phyloP scores from a whole-genome alignment of 2,113 vertebrate genomes.

The Stegostoma tigrinum region DNA sequence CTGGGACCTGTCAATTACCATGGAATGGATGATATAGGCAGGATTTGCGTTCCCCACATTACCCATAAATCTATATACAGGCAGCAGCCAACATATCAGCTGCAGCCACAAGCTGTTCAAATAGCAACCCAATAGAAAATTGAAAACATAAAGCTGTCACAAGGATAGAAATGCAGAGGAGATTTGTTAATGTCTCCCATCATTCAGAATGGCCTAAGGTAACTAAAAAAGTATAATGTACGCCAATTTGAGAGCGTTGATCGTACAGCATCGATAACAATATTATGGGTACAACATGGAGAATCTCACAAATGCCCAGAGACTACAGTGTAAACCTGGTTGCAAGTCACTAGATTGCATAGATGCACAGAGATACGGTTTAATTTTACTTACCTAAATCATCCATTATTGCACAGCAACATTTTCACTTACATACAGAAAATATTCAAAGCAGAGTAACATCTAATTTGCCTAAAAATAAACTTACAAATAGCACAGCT shows the following conservation, averaged over 20 bases:
- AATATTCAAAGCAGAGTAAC: background rate
- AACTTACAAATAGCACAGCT: background rate
- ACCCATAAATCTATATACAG: slow-evolving; percentile 19
- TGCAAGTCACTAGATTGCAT: background rate
- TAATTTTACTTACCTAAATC: background rate
- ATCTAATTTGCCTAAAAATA: background rate
- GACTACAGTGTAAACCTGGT: background rate
- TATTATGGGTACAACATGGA: slow-evolving; percentile 66
- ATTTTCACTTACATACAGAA: background rate
- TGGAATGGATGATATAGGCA: background rate
- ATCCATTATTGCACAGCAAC: background rate
- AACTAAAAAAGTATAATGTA: slow-evolving; percentile 98
- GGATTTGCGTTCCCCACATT: background rate
- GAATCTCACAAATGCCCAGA: slow-evolving; percentile 59
- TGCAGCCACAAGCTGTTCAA: slow-evolving; percentile 22
- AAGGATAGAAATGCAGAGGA: slow-evolving; percentile 90
- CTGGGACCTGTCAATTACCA: slow-evolving; percentile 1
- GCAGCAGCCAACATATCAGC: slow-evolving; percentile 10
- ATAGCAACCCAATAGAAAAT: slow-evolving; percentile 94
- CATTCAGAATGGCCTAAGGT: slow-evolving; percentile 94
- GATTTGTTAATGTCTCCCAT: slow-evolving; percentile 70
- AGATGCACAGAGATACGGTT: background rate
- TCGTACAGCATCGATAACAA: slow-evolving; percentile 84
- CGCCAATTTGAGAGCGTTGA: slow-evolving; percentile 87
- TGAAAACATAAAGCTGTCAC: slow-evolving; percentile 97